Percentiles rank a stretch among this genome's conserved stretches.
These are phyloP conservation scores for Parazoanthus swiftii DNA, from an alignment of 92 coral and sea anemone genomes.

Conservation along the genomic window DNA sequence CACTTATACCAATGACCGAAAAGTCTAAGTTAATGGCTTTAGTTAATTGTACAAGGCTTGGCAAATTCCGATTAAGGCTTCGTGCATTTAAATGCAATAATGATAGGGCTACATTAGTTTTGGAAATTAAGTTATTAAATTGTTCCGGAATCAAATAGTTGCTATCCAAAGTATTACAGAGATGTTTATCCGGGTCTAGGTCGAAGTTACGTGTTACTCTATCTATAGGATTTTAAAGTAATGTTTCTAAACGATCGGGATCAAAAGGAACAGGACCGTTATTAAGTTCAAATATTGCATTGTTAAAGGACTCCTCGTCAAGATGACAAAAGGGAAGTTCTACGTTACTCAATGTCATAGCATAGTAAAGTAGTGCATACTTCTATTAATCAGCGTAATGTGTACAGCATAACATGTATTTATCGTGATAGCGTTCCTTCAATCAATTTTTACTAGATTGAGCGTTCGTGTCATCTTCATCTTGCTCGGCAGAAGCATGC, in stretches of 20 bases:
- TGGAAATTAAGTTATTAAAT: not conserved
- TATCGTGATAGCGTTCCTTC: not conserved
- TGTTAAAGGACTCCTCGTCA: not conserved
- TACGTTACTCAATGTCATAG: not conserved
- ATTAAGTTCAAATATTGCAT: not conserved
- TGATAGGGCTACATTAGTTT: conserved; percentile 1
- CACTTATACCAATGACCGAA: too few species aligned
- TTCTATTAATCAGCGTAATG: too few species aligned
- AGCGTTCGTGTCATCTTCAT: too few species aligned
- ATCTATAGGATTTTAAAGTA: not conserved
- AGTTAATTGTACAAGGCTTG: not conserved
- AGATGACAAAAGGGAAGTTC: conserved; percentile 1
- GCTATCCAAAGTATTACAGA: not conserved
- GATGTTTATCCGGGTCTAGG: not conserved
- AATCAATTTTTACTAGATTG: too few species aligned
- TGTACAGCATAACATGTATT: not conserved
- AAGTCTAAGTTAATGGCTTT: not conserved
- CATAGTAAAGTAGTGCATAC: too few species aligned
- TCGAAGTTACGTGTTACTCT: not conserved
- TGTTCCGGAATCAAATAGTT: not conserved
- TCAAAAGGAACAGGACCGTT: not conserved
- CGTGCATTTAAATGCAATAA: not conserved
- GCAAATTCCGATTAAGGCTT: not conserved
- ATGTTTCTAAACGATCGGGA: not conserved
- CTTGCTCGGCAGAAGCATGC: too few species aligned